Percentiles rank a stretch among this genome's conserved stretches.
These are phyloP conservation scores for Sphenopsis melanotis DNA, from an alignment of 2,797 vertebrate species.

Conservation along the genomic window DNA sequence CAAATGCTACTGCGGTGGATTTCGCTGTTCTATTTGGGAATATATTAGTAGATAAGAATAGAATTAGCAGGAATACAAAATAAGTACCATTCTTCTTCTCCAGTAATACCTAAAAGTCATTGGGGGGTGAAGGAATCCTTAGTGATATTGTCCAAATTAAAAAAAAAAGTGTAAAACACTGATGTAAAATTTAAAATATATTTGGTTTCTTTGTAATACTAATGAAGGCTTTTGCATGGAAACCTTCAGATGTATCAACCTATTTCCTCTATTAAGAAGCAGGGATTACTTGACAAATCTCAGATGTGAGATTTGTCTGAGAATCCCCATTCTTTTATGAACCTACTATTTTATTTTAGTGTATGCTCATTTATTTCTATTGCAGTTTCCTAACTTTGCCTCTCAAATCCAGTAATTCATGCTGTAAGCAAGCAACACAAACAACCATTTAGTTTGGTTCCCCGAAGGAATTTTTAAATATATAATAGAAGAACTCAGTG, in stretches of 20 bases:
- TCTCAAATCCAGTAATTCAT: neutral
- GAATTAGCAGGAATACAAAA: neutral
- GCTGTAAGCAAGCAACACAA: neutral
- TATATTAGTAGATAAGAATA: neutral
- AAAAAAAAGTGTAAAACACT: neutral
- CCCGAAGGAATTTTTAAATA: neutral
- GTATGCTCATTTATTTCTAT: neutral
- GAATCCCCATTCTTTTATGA: neutral
- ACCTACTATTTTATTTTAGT: neutral
- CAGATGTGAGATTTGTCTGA: neutral
- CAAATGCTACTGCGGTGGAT: neutral
- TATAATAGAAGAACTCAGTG: neutral
- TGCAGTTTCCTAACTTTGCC: neutral
- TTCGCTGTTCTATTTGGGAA: neutral
- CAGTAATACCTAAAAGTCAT: neutral
- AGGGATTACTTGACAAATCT: neutral
- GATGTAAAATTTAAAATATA: neutral
- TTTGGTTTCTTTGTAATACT: neutral
- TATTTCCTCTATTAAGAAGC: neutral
- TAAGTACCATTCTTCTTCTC: neutral
- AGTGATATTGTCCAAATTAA: neutral
- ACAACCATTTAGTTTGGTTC: neutral
- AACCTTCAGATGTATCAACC: neutral
- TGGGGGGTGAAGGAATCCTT: neutral
- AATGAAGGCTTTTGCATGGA: neutral